These are phyloP conservation scores for Monopterus albus DNA, from an alignment of 2,113 vertebrate genomes.

Conservation along the genomic window DNA sequence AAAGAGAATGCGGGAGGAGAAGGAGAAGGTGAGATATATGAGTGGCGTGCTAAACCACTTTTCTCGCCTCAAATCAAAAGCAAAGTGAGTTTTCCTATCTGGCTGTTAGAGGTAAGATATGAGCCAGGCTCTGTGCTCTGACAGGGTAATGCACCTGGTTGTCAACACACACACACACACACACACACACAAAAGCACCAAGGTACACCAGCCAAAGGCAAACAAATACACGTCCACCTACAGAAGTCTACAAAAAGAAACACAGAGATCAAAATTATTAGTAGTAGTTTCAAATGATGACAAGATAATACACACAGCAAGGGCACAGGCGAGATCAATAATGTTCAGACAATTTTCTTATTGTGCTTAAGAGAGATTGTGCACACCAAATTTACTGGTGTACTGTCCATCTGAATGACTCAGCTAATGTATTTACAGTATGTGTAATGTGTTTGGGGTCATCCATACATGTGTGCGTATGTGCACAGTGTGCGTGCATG, in stretches of 20 bases:
- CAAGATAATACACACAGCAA: constrained; percentile 11
- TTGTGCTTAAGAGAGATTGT: neutral
- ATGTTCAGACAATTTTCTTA: neutral
- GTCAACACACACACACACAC: constrained; percentile 22
- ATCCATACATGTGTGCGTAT: neutral
- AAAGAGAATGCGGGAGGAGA: constrained; percentile 15
- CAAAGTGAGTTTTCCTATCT: constrained; percentile 75
- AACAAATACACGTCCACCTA: constrained; percentile 32
- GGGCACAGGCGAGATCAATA: constrained; percentile 34
- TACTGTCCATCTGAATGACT: neutral
- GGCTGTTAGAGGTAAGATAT: constrained; percentile 73
- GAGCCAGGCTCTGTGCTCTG: constrained; percentile 54
- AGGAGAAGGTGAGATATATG: constrained; percentile 62
- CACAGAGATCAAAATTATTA: neutral
- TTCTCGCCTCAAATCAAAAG: constrained; percentile 74
- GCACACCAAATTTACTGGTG: neutral
- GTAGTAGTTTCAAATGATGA: constrained; percentile 23
- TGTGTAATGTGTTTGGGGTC: neutral
- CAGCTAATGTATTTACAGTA: neutral
- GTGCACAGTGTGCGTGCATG: neutral
- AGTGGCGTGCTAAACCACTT: constrained; percentile 72
- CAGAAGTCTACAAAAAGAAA: constrained; percentile 5
- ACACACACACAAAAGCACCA: neutral
- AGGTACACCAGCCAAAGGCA: neutral
- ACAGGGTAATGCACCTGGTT: constrained; percentile 65